Evolutionary conservation across 2,113 vertebrate species (phyloP), one percentile per base, ranked within the genome.

Genomic region (Dascyllus trimaculatus): DNA sequence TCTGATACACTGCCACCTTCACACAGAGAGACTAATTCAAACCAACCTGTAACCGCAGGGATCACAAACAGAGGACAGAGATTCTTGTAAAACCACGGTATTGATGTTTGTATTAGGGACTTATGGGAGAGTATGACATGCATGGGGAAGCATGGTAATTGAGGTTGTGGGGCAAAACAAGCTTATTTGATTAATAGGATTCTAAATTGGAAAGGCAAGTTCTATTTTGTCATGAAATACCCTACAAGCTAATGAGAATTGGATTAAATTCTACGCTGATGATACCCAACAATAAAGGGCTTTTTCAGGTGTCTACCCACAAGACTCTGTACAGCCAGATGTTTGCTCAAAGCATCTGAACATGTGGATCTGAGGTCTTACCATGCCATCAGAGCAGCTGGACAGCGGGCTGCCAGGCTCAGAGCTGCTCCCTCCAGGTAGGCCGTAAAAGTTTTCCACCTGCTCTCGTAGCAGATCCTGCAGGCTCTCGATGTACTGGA

Each of bases 401-500:
- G 98, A 99, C 14, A 92, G 92, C 4, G 98, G 98, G 74, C 98
- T 99, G 59, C 94, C 93, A 2, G 98, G 98, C 81, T 97, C 96
- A 0, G 98, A 98, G 91, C 95, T 90, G 89, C 96, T 96, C 91
- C 95, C 96, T 65, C 94, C 95, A 0, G 95, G 94, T 45, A 97
- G 94, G 87, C 93, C 85, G 75, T 98, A 99, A 92, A 96, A 98
- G 90, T 92, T 96, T 69, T 98, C 96, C 92, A 99, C 98, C 90
- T 98, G 98, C 74, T 97, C 96, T 4, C 95, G 90, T 26, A 99
- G 95, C 75, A 99, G 93, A 1, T 97, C 97, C 94, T 99, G 98
- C 38, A 99, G 95, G 85, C 96, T 97, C 83, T 98, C 96, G 11
- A 99, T 99, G 94, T 99, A 97, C 46, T 97, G 95, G 93, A 99